Conservation (phyloP, 2,888 invertebrate genomes). For the Andrena bicolor region DNA sequence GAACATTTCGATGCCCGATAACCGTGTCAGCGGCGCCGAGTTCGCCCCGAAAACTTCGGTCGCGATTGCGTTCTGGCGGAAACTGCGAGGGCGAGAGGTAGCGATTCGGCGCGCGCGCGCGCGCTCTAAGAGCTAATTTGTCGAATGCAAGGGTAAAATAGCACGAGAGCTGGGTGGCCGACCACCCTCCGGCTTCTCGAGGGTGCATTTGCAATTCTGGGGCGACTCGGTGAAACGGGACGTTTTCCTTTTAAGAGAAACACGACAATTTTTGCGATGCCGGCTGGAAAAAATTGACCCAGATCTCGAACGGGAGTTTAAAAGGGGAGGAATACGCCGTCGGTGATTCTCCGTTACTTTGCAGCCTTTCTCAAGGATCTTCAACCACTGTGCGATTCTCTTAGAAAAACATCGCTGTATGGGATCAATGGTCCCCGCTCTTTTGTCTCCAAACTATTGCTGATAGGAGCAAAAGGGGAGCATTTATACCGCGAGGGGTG, state of each 20-base stretch:
- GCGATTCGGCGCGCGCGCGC: neutral
- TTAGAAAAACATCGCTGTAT: neutral
- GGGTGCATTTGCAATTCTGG: slow-evolving; percentile 16
- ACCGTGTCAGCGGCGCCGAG: slow-evolving; percentile 23
- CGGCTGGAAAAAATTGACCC: slow-evolving; percentile 4
- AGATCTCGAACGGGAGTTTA: neutral
- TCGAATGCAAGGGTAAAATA: slow-evolving; percentile 20
- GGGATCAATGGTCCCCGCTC: neutral
- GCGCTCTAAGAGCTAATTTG: slow-evolving; percentile 25
- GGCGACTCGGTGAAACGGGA: neutral
- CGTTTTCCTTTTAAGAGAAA: slow-evolving; percentile 6
- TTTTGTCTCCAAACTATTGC: neutral
- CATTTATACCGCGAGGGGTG: neutral
- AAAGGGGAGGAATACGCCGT: neutral
- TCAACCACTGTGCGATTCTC: neutral
- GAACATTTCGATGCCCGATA: slow-evolving; percentile 39
- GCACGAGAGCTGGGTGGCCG: neutral
- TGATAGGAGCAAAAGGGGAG: neutral
- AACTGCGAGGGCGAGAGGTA: neutral
- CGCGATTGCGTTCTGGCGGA: slow-evolving; percentile 29
- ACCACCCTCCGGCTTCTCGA: neutral
- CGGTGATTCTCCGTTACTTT: neutral
- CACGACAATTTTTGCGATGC: slow-evolving; percentile 7
- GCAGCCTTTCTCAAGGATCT: neutral
- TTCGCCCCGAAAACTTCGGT: slow-evolving; percentile 21